Base-by-base conservation (phyloP, 2,888 invertebrate species). In the Lepas anatifera region DNA sequence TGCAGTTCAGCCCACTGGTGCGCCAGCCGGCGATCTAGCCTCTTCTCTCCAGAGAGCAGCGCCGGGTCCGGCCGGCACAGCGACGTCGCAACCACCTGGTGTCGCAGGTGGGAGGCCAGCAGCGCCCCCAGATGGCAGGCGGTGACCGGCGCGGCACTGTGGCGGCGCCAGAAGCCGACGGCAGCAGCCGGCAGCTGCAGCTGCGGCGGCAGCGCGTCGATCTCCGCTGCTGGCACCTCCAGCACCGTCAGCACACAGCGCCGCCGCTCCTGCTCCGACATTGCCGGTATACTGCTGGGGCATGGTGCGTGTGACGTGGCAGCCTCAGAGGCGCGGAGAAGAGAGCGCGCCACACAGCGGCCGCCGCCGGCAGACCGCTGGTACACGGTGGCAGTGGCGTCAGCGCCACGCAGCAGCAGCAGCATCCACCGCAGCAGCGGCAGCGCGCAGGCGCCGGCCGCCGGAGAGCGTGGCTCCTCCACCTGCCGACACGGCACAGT, bases 1-100 rank as follows among this genome's bases (percentile, higher is more conserved):
- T 66, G 66, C 37, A 39, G 27, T 39, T 66, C 39, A 11, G 66
- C 66, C 39, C n/a, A 16, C 66, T 66, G 66, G 27, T 66, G 66
- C 39, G 27, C 6, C 39, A 66, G 25, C 11, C 39, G 41, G 39
- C 25, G 66, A 16, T 41, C 39, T 25, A 13, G 37, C n/a, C 16
- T 11, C 25, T 25, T 2, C 25, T 58, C 58, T 22, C 58, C 58
- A 1, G 58, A 32, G 6, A 35, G 32, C 32, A 58, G 58, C 16
- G 22, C 1, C 7, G 32, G 58, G 22, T 58, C 58, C 32, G 58
- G 29, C 13, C 18, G 32, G 22, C 32, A 32, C 58, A 58, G 58
- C 32, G 32, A 22, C 18, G 32, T 3, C 35, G 35, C 35, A n/a
- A 18, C 35, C 8, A 22, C 32, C 1, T 16, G 11, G 22, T 11